Percentiles rank a stretch among this genome's conserved stretches.
Evolutionary conservation across 2,113 vertebrate species (phyloP).

Genomic region (Hypocryptadius cinnamomeus): DNA sequence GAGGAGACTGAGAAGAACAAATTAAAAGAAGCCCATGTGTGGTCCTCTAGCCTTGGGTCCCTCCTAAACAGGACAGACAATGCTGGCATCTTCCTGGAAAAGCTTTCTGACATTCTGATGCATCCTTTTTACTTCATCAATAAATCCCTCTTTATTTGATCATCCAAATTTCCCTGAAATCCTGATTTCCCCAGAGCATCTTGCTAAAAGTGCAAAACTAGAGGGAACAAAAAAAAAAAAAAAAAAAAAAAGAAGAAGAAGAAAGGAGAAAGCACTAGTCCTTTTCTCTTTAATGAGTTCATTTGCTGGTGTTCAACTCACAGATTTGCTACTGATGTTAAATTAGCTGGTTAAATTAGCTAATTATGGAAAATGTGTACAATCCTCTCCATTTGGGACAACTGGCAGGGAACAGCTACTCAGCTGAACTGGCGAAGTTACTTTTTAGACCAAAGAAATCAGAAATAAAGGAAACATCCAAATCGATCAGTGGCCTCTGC

Average conservation of each 20-base stretch:
- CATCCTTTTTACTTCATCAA: neutral
- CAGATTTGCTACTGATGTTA: constrained; percentile 37
- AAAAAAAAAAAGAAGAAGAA: neutral
- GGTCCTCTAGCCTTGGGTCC: neutral
- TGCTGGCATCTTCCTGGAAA: neutral
- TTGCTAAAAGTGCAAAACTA: neutral
- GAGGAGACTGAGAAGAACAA: neutral
- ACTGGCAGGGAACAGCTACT: neutral
- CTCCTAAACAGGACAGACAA: neutral
- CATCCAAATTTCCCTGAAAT: constrained; percentile 4
- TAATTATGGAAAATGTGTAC: constrained; percentile 38
- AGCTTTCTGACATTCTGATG: neutral
- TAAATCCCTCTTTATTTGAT: constrained; percentile 5
- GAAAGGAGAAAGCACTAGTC: neutral
- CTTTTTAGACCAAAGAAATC: neutral
- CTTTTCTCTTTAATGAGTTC: constrained; percentile 31
- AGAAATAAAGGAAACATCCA: neutral
- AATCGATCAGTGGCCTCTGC: neutral
- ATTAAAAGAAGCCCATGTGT: neutral
- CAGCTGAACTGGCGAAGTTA: neutral
- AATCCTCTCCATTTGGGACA: neutral
- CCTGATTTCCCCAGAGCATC: constrained; percentile 30
- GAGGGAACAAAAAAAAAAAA: neutral
- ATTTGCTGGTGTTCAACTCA: constrained; percentile 22
- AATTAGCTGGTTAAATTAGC: constrained; percentile 47